Conservation (phyloP, 2,888 invertebrate genomes). For the Nezara viridula region DNA sequence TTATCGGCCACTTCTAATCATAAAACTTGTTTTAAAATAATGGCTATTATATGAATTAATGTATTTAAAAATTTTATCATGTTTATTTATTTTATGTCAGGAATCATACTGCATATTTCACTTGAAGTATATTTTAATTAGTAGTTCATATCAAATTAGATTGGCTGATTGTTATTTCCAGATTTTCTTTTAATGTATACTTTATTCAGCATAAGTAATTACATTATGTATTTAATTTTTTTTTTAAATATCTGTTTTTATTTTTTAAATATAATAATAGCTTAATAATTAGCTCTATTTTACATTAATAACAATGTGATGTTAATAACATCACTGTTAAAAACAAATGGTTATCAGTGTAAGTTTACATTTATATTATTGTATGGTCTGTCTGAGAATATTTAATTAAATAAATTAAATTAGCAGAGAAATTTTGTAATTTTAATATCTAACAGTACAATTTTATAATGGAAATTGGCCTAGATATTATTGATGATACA, state of each 20-base stretch:
- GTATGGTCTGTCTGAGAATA: not conserved
- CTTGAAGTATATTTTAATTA: not conserved
- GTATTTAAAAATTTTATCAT: not conserved
- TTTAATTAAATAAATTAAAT: not conserved
- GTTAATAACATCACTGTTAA: slow-evolving; percentile 11
- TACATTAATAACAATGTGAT: too few relatives aligned
- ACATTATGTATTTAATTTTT: not conserved
- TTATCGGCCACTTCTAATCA: not conserved
- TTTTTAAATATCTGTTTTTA: not conserved
- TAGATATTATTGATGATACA: not conserved
- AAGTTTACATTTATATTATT: not conserved
- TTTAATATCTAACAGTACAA: not conserved
- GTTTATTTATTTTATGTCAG: too few relatives aligned
- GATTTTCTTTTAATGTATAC: not conserved
- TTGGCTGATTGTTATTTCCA: too few relatives aligned
- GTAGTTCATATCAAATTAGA: too few relatives aligned
- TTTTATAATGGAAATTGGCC: slow-evolving; percentile 24
- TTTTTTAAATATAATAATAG: not conserved
- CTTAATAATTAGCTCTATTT: not conserved
- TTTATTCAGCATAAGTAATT: not conserved
- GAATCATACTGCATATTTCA: too few relatives aligned
- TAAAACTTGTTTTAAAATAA: too few relatives aligned
- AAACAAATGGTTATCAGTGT: not conserved
- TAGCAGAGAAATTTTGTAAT: not conserved
- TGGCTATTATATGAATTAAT: too few relatives aligned